phyloP scores from a whole-genome alignment of 2,888 invertebrate genomes.

The Celastrina argiolus region DNA sequence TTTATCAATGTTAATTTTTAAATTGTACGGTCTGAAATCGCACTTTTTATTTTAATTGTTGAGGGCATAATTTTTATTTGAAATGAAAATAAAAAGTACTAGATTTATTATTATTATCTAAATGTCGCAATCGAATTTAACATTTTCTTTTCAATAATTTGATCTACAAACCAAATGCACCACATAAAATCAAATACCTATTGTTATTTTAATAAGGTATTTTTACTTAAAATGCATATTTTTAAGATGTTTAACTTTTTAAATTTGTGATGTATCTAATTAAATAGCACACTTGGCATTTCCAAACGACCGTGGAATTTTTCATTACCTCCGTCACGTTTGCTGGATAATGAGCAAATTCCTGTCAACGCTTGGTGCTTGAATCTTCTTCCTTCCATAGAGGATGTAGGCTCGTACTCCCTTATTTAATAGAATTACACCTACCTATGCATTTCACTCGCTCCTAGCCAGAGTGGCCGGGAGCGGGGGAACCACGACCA shows the following conservation, averaged over 20 bases:
- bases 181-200: no score
- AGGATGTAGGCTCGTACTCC: background rate
- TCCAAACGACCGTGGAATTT: background rate
- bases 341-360: background rate
- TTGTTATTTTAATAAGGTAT: background rate
- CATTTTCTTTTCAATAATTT: no score
- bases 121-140: no score
- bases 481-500: no score
- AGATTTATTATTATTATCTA: no score
- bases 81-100: no score
- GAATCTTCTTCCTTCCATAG: background rate
- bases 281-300: background rate
- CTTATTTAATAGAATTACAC: no score
- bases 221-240: background rate
- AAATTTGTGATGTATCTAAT: background rate
- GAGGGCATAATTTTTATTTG: no score
- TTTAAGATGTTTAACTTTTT: background rate
- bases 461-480: no score
- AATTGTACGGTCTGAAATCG: no score
- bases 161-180: no score
- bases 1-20: background rate
- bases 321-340: background rate
- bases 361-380: background rate
- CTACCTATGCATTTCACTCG: no score
- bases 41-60: background rate